phyloP scores from a whole-genome alignment of 2,797 vertebrate species.

The Tangara arthus region DNA sequence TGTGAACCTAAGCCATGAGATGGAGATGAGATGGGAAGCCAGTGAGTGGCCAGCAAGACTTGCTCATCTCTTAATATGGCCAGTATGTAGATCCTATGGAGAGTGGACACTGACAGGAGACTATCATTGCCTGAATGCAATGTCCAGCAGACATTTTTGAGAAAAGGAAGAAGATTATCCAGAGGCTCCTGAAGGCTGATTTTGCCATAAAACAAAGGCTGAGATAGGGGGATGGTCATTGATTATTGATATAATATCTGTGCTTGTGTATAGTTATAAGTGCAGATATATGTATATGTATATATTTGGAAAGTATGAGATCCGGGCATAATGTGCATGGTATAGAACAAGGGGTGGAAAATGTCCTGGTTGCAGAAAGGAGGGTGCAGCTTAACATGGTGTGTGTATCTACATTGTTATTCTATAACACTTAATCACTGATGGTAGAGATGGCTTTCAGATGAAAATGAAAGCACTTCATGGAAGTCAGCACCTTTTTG shows the following conservation, averaged over 20 bases:
- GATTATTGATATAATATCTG: background rate
- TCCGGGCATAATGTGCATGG: background rate
- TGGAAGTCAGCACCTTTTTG: background rate
- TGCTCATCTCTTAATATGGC: fast-evolving
- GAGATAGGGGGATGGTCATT: background rate
- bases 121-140: background rate
- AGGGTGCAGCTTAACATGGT: background rate
- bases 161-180: background rate
- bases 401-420: background rate
- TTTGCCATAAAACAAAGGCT: background rate
- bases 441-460: background rate
- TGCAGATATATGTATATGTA: background rate
- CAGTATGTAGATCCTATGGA: background rate
- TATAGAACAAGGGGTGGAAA: background rate
- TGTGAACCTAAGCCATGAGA: background rate
- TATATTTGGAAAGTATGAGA: background rate
- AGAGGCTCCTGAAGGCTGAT: background rate
- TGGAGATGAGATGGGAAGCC: background rate
- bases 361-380: background rate
- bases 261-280: background rate
- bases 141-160: background rate
- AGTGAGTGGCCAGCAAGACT: background rate
- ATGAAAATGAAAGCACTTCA: background rate
- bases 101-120: background rate
- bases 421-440: background rate